Percentiles rank a stretch among this genome's conserved stretches.
phyloP scores from a whole-genome alignment of 2,797 vertebrate species.

The Enteromius fasciolatus region DNA sequence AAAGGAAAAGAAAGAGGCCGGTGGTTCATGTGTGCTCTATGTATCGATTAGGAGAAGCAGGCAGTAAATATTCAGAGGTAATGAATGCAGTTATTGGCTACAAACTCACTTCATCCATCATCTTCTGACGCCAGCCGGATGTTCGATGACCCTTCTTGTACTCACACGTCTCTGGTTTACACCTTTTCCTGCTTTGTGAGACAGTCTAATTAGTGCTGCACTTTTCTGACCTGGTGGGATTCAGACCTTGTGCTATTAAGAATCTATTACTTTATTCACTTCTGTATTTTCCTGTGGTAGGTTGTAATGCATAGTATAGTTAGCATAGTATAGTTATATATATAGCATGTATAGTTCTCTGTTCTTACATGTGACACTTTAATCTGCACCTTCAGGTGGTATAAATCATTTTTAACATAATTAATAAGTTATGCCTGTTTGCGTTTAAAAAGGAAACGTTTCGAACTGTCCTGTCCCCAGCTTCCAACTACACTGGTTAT shows the following conservation, averaged over 20 bases:
- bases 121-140: constrained; percentile 41
- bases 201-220: constrained; percentile 27
- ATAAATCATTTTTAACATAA: background rate
- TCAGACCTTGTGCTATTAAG: constrained; percentile 20
- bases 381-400: constrained; percentile 4
- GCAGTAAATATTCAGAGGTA: constrained; percentile 60
- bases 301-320: background rate
- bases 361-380: constrained; percentile 10
- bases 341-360: background rate
- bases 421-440: constrained; percentile 20
- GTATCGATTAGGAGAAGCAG: constrained; percentile 54
- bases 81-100: constrained; percentile 59
- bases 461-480: constrained; percentile 11
- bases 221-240: constrained; percentile 13
- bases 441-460: constrained; percentile 39
- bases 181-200: constrained; percentile 34
- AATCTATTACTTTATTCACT: constrained; percentile 16
- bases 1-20: background rate
- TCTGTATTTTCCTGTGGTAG: constrained; percentile 3
- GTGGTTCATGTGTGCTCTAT: constrained; percentile 13
- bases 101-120: constrained; percentile 58
- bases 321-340: no score
- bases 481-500: constrained; percentile 24
- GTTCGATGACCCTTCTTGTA: constrained; percentile 43
- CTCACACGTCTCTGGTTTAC: constrained; percentile 46